Base-by-base conservation (phyloP, 1,140 invertebrate species). In the Sinonovacula constricta region DNA sequence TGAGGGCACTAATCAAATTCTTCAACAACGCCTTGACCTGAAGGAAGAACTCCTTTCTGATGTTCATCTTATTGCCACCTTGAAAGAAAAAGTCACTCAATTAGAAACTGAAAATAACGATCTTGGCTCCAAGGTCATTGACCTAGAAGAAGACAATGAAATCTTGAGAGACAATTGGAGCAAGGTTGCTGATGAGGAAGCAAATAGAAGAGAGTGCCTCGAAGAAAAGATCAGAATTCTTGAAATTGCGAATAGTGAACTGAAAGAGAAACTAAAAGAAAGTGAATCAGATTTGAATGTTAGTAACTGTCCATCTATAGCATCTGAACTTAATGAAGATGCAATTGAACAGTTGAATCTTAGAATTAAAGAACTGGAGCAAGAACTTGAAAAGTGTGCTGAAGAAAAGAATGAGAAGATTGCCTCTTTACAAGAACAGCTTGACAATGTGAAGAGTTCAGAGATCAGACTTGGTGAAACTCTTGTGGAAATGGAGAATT, bases 381-480 rank as follows among this genome's bases (percentile, higher is more conserved):
- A 78, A 36, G 79, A 86, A 57, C 51, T 90, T n/a, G 70, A 82
- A 36, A 53, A 78, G 33, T 57, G 84, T 5, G 57, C 80, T 18
- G 87, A 88, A 53, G 77, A 83, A 53, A 88, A 88, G 62, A 83
- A 87, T 68, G 59, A 69, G 14, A 85, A 87, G 65, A 86, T 87
- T 57, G 87, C 83, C 60, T 72, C 54, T 54, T 81, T 89, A 33
- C 81, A 87, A 54, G 86, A 88, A 74, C 74, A 81, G 53, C 72
- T 88, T 26, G 84, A 80, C 14, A 79, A 81, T 26, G 53, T 85
- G 28, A 74, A 80, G 62, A 82, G 86, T 76, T 88, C 83, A 56
- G 88, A 89, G 72, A 82, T 85, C 31, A 89, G 86, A 66, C 78
- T 89, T 24, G 85, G 81, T 69, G 86, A 88, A 71, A 87, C 87